phyloP scores from a whole-genome alignment of 2,797 vertebrate species.

The Florisuga fusca region DNA sequence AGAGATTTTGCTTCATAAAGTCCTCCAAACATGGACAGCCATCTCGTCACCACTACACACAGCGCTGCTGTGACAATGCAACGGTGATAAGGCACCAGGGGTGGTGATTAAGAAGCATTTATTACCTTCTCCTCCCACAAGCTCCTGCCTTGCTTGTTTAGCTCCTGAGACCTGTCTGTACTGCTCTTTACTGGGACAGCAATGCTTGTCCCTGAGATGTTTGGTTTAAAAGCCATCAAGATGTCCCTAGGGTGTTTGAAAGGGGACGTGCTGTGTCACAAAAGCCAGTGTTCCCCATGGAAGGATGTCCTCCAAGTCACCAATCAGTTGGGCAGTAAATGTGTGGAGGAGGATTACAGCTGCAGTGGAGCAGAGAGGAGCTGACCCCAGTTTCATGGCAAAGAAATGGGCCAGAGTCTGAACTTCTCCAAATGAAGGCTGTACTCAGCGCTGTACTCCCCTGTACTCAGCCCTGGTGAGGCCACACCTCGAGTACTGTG shows the following conservation, averaged over 20 bases:
- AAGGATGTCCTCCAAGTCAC: background rate
- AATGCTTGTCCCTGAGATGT: background rate
- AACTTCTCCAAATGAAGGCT: background rate
- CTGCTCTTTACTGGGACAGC: background rate
- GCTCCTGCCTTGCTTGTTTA: background rate
- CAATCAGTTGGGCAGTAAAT: background rate
- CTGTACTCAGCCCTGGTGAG: too few species aligned
- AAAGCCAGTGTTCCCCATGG: background rate
- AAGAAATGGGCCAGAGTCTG: background rate
- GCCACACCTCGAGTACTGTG: too few species aligned
- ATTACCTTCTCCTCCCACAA: slow-evolving; percentile 17
- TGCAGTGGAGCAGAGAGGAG: background rate
- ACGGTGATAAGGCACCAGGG: background rate
- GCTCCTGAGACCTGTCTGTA: background rate
- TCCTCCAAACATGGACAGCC: background rate
- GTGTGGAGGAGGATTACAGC: background rate
- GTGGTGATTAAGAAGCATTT: background rate
- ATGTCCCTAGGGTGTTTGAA: background rate
- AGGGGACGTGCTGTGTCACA: background rate
- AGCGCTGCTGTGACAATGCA: background rate
- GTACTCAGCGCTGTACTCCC: too few species aligned
- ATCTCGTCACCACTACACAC: background rate
- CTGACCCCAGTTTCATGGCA: background rate
- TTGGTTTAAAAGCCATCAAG: slow-evolving; percentile 13
- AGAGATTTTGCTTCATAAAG: background rate